Base-by-base conservation (phyloP, 2,113 vertebrate species). In the Nesoenas mayeri region DNA sequence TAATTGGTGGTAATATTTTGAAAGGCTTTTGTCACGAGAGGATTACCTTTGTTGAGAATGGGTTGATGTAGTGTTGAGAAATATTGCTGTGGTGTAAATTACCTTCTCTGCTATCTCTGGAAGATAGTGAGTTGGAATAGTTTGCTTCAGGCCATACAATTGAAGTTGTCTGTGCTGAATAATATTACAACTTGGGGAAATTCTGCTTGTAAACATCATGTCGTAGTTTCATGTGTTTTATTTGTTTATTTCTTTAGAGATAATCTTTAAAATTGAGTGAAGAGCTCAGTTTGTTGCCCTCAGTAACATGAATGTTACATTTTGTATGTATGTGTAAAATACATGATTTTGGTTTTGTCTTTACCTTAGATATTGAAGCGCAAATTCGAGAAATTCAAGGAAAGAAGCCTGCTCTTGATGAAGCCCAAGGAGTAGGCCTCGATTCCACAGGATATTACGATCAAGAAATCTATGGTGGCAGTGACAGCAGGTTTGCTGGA, bases 381-480 rank as follows among this genome's bases (percentile, higher is more conserved):
- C 99, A 99, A 96, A 99, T 99, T 97, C 98, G 99, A 97, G 99
- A 99, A 98, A 99, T 99, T 98, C 99, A 99, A 99, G 99, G 98
- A 57, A 99, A 99, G 98, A 99, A 99, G 95, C 99, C 99, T 64
- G 98, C 98, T 94, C 98, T 99, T 95, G 99, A 99, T 92, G 99
- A 98, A 93, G 98, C 98, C 11, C 98, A 99, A 96, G 99, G 99
- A 83, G 99, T 99, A 69, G 99, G 99, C 82, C 99, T 99, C 58
- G 99, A 99, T 96, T 99, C 99, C 77, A 99, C 99, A 50, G 99
- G 99, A 29, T 99, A 99, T 88, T 99, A 98, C 66, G 99, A 99
- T 93, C 99, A 99, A 96, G 99, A 99, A 96, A 99, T 99, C 94
- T 99, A 99, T 56, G 99, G 99, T 58, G 99, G 99, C 93, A 99